Evolutionary conservation across 2,797 vertebrate species (phyloP), one percentile per base, ranked within the genome.

Genomic region (Meriones psammophilus): DNA sequence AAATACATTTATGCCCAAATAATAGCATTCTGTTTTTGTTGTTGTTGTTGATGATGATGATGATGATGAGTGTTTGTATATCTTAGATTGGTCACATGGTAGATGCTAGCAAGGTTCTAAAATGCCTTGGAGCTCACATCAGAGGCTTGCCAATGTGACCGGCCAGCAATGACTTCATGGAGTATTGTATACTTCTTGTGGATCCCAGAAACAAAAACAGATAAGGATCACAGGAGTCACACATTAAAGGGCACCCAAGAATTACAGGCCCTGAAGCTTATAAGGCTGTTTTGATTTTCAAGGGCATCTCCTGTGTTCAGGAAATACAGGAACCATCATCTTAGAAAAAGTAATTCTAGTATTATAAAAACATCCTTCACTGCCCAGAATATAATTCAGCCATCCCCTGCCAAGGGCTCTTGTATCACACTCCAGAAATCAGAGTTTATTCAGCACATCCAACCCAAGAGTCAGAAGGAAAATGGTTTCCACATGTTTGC

Each of bases 281-380:
- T 54, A 58, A 71, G 36, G 28, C 14, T 17, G 18, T 46, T 80
- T 73, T 66, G 76, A 46, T 81, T 91, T 88, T 93, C 87, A 91
- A 77, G 58, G 39, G 13, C 42, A 62, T 71, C 9, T 0, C 56
- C n/a, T 89, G 3, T 64, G 22, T 68, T 92, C 12, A 88, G 28
- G 20, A 64, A 83, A 17, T 26, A 77, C 36, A 28, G 8, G 2
- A 54, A 78, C 84, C 69, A 84, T 39, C 64, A 60, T 62, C 39
- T 71, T 86, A 74, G 76, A 77, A 71, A 92, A 79, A 71, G 15
- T 39, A 80, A 28, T 89, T 89, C 64, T 77, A 33, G 33, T 28
- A 77, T 92, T 46, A 77, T n/a, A 64, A 90, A 88, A 76, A 58
- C 50, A 54, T 10, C 20, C n/a, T 89, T 50, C 4, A 62, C 56